Conservation (phyloP, 2,888 invertebrate species). For the Hyalella azteca region DNA sequence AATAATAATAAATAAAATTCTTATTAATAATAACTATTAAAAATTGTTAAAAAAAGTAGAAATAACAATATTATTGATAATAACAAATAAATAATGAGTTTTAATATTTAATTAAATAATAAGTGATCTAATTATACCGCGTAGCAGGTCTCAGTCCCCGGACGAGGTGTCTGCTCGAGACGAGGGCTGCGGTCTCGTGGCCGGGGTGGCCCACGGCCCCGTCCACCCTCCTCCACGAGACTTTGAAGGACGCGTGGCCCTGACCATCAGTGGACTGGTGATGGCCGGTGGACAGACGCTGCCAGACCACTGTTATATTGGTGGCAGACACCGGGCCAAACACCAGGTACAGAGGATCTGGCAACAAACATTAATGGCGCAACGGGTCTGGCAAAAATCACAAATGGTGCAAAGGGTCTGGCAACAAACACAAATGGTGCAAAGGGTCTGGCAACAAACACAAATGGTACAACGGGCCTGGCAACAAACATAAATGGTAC, state of each 20-base stretch:
- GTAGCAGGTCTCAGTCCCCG: constrained; percentile 43
- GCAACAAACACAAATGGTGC: no score
- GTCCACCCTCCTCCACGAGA: constrained; percentile 48
- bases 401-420: no score
- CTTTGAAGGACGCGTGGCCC: neutral
- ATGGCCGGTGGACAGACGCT: neutral
- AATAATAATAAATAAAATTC: no score
- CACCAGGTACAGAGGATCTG: constrained; percentile 39
- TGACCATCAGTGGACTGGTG: neutral
- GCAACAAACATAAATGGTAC: no score
- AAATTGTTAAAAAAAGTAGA: no score
- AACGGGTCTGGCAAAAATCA: no score
- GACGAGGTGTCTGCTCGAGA: constrained; percentile 40
- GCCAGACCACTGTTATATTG: constrained; percentile 43
- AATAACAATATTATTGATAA: no score
- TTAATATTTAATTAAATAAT: neutral
- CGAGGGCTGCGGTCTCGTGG: constrained; percentile 43
- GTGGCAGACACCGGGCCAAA: constrained; percentile 41
- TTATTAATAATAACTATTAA: no score
- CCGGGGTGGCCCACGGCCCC: constrained; percentile 49
- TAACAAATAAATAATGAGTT: no score
- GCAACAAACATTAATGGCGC: no score
- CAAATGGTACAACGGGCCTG: no score
- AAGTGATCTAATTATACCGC: constrained; percentile 6
- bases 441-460: no score